Conservation (phyloP, 2,113 vertebrate genomes). For the Rutilus rutilus region DNA sequence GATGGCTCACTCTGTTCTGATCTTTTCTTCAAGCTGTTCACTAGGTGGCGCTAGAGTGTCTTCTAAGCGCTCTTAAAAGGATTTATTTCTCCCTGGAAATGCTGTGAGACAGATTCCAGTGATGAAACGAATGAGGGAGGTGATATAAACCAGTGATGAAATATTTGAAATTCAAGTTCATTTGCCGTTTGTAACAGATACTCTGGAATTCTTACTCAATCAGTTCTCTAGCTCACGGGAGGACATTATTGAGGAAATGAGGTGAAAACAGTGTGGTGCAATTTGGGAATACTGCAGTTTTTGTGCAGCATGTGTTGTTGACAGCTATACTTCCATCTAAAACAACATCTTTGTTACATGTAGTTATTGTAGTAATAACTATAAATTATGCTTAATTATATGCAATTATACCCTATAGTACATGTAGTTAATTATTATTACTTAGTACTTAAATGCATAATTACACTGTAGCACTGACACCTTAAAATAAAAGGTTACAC, state of each 20-base stretch:
- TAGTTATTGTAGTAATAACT: too few species aligned
- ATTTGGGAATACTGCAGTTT: not conserved
- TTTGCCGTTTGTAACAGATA: conserved; percentile 10
- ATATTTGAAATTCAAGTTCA: conserved; percentile 9
- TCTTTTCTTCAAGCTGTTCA: not conserved
- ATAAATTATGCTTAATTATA: too few species aligned
- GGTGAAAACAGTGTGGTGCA: not conserved
- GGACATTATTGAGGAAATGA: not conserved
- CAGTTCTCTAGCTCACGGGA: not conserved
- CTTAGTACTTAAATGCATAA: too few species aligned
- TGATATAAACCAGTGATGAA: conserved; percentile 26
- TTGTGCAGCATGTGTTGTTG: not conserved
- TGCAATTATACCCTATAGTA: too few species aligned
- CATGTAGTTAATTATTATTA: too few species aligned
- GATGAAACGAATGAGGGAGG: conserved; percentile 17
- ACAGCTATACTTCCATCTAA: not conserved
- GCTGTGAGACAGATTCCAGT: not conserved
- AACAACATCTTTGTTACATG: not conserved
- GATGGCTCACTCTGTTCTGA: too few species aligned
- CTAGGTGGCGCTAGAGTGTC: conserved; percentile 30
- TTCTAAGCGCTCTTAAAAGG: too few species aligned
- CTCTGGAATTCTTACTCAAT: conserved; percentile 23
- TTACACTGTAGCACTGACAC: too few species aligned
- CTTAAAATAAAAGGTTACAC: too few species aligned
- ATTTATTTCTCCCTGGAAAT: not conserved